Percentiles rank a stretch among this genome's conserved stretches.
Evolutionary conservation across 2,113 vertebrate genomes (phyloP).

Genomic region (Muntiacus muntjak): DNA sequence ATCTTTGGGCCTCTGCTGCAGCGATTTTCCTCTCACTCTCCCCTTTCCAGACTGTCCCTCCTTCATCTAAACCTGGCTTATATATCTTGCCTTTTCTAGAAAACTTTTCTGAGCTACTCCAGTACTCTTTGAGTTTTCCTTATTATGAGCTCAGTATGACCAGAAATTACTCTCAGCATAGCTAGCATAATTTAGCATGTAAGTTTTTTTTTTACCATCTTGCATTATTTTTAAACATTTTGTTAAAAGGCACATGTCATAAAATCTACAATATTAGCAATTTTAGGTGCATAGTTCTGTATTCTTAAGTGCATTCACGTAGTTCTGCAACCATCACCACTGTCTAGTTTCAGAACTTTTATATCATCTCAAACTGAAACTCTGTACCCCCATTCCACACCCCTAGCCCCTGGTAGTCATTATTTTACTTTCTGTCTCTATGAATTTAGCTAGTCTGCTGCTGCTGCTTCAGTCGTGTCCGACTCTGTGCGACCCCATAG

Average conservation of each 20-base stretch:
- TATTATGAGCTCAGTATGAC: not conserved
- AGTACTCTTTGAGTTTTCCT: not conserved
- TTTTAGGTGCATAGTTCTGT: not conserved
- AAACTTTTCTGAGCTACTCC: not conserved
- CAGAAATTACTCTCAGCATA: not conserved
- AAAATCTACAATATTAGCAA: not conserved
- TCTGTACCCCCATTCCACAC: not conserved
- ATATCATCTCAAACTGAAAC: not conserved
- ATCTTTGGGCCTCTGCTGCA: not conserved
- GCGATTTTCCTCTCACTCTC: not conserved
- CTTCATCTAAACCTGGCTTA: not conserved
- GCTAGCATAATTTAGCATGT: not conserved
- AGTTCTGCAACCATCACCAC: not conserved
- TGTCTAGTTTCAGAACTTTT: not conserved
- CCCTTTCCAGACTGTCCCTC: not conserved
- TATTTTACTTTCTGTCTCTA: not conserved
- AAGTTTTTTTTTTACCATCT: not conserved
- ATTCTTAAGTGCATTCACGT: not conserved
- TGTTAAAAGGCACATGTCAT: not conserved
- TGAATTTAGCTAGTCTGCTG: not conserved
- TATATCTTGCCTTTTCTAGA: not conserved
- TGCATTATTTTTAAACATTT: not conserved
- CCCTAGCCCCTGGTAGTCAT: not conserved
- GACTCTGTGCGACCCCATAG: too few relatives aligned
- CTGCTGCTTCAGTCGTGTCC: too few relatives aligned